Evolutionary conservation across 1,140 invertebrate genomes (phyloP).

Genomic region (Caerostris extrusa): DNA sequence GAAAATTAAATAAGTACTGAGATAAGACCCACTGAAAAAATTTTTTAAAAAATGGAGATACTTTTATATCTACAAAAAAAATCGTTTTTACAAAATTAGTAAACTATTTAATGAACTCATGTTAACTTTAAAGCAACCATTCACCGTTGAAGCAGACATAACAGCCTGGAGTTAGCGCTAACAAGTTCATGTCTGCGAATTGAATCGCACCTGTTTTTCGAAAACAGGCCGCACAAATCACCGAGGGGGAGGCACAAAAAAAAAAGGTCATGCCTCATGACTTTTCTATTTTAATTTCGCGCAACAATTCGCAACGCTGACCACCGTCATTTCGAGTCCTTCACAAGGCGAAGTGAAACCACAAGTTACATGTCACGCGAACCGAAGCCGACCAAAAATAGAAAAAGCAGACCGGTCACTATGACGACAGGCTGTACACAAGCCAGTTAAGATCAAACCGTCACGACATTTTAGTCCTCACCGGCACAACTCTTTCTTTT

Average conservation of each 20-base stretch:
- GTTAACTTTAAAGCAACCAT: too few species aligned
- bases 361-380: constrained; percentile 63
- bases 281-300: constrained; percentile 15
- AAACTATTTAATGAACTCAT: too few species aligned
- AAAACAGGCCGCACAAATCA: neutral
- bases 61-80: too few species aligned
- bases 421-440: constrained; percentile 60
- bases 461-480: constrained; percentile 34
- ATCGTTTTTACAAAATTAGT: too few species aligned
- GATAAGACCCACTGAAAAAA: too few species aligned
- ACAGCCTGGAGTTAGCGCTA: too few species aligned
- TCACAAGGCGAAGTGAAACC: constrained; percentile 28
- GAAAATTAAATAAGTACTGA: too few species aligned
- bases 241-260: neutral
- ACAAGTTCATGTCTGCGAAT: neutral
- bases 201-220: constrained; percentile 1
- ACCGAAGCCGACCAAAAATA: neutral
- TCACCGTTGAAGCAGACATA: too few species aligned
- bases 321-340: neutral
- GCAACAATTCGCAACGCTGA: constrained; percentile 35
- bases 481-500: neutral
- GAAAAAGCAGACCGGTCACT: constrained; percentile 24
- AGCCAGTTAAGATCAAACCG: constrained; percentile 63
- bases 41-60: too few species aligned
- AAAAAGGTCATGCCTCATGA: constrained; percentile 7